Base-by-base conservation (phyloP, 2,888 invertebrate genomes). In the Acleris holmiana region DNA sequence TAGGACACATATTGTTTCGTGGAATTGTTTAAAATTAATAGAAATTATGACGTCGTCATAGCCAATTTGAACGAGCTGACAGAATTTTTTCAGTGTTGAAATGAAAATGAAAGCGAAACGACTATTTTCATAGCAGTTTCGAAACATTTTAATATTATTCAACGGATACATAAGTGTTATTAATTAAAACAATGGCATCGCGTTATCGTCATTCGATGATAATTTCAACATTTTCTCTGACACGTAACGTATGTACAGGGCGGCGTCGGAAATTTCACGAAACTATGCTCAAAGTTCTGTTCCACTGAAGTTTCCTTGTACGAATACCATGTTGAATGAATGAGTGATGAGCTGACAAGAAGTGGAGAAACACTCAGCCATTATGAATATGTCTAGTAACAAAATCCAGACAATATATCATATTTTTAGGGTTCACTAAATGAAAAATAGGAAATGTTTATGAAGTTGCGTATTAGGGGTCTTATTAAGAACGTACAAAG, bases 331-430 rank as follows among this genome's bases (percentile, higher is more conserved):
- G 63, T 47, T 63, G 58, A 64, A 65, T 65, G 55, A 60, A 65
- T 65, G 65, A 65, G 60, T 65, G 65, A 65, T 65, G 51, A 56
- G 61, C 51, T 61, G 55, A 66, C 61, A 51, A 57, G 35, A 40
- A 25, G 51, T 44, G 44, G 40, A 51, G 41, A 50, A 21, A 56
- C 40, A 56, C 61, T 47, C 50, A 40, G 47, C 49, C 49, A 35
- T 51, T 44, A 60, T n/a, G 23, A 53, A 48, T 46, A 58, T 21
- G 44, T 48, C 10, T 47, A 6, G 10, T 47, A 47, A 47, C 47
- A 19, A 47, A 19, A 47, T 47, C 19, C n/a, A 44, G n/a, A 13
- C 44, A n/a, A 44, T n/a, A 15, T 6, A 44, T 44, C 17, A 44
- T 7, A 17, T 44, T 15, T 44, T 44, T 44, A 15, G 46, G 23